These are phyloP conservation scores for Anser brachyrhynchus DNA, from an alignment of 2,113 vertebrate species.

Conservation along the genomic window DNA sequence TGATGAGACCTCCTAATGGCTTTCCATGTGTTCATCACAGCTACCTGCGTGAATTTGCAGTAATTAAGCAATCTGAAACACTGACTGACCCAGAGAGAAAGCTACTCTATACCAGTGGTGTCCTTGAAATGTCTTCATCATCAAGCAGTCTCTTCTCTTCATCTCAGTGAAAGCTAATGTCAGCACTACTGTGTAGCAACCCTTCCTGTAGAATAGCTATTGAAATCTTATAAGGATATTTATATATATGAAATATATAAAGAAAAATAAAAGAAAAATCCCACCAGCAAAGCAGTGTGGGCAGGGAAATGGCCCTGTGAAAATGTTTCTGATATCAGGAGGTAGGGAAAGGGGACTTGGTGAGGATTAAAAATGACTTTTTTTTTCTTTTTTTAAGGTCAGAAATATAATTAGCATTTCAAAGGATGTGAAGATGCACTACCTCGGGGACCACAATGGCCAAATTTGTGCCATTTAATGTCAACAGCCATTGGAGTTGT, in stretches of 20 bases:
- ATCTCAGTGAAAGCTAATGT: slow-evolving; percentile 74
- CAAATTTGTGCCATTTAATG: slow-evolving; percentile 78
- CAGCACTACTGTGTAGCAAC: slow-evolving; percentile 65
- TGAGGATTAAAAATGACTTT: background rate
- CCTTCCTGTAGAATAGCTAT: slow-evolving; percentile 36
- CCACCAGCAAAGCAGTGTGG: slow-evolving; percentile 37
- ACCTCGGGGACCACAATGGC: slow-evolving; percentile 48
- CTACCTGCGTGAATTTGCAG: slow-evolving; percentile 57
- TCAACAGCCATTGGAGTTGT: slow-evolving; percentile 73
- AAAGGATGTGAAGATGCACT: slow-evolving; percentile 73
- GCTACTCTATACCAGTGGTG: slow-evolving; percentile 46
- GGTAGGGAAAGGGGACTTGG: slow-evolving; percentile 26
- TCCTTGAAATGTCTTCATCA: slow-evolving; percentile 84
- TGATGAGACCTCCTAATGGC: slow-evolving; percentile 58
- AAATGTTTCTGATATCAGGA: background rate
- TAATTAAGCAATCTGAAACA: slow-evolving; percentile 75
- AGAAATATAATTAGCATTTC: slow-evolving; percentile 83
- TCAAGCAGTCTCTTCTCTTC: slow-evolving; percentile 63
- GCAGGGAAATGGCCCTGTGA: background rate
- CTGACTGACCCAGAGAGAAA: slow-evolving; percentile 57
- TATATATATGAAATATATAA: background rate
- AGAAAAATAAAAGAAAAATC: background rate
- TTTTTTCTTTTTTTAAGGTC: slow-evolving; percentile 77
- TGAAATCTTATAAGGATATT: slow-evolving; percentile 42
- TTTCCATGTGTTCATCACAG: slow-evolving; percentile 62